phyloP scores from a whole-genome alignment of 2,797 vertebrate genomes.

The Sphenopsis melanotis region DNA sequence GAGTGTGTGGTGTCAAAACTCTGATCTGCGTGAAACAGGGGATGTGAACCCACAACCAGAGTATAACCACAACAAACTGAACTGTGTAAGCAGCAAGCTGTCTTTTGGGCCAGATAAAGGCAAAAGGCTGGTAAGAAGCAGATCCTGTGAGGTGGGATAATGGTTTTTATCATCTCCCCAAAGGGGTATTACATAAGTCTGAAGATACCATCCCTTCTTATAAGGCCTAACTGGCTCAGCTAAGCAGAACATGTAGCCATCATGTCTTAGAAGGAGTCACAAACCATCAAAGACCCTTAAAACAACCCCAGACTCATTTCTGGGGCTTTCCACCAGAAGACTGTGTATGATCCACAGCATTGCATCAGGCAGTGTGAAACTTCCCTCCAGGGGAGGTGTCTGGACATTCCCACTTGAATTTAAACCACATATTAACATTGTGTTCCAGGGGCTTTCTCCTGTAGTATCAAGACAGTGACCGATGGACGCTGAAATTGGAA shows the following conservation, averaged over 20 bases:
- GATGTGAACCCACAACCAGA: not conserved
- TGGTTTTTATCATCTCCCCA: not conserved
- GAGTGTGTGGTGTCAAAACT: not conserved
- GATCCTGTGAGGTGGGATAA: not conserved
- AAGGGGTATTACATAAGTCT: accelerated
- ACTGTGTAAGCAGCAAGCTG: not conserved
- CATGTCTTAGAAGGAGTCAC: not conserved
- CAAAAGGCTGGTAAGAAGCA: not conserved
- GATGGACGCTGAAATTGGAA: not conserved
- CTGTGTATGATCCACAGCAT: not conserved
- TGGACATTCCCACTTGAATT: not conserved
- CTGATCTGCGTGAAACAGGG: no score
- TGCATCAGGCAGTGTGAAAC: not conserved
- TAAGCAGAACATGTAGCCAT: not conserved
- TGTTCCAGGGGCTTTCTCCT: not conserved
- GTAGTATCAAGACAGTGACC: not conserved
- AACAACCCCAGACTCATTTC: not conserved
- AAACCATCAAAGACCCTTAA: not conserved
- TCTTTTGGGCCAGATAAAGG: not conserved
- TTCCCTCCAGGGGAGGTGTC: not conserved
- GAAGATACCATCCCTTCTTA: not conserved
- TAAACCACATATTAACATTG: not conserved
- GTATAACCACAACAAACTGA: not conserved
- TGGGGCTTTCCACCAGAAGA: not conserved
- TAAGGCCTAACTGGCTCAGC: not conserved